Evolutionary conservation across 1,140 invertebrate species (phyloP).

Genomic region (Habropoda laboriosa): DNA sequence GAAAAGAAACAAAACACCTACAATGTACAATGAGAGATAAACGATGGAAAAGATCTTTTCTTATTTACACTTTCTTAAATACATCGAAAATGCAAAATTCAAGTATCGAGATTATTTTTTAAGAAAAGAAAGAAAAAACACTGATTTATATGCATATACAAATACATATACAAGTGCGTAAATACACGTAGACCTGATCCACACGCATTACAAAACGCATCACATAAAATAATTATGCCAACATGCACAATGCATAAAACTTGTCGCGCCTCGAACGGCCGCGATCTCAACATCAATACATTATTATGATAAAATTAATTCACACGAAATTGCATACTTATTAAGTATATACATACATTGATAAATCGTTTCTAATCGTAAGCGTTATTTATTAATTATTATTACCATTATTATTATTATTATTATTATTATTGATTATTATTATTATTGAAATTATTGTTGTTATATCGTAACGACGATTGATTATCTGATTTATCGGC

Average conservation of each 20-base stretch:
- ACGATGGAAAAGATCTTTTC: conserved; percentile 12
- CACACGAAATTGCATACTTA: conserved; percentile 52
- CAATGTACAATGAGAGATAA: neutral
- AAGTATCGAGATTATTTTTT: conserved; percentile 14
- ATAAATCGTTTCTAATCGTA: conserved; percentile 61
- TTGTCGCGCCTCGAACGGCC: conserved; percentile 7
- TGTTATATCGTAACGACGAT: conserved; percentile 65
- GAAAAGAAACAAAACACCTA: no score
- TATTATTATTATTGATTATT: no score
- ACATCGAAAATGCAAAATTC: conserved; percentile 26
- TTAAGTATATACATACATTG: conserved; percentile 56
- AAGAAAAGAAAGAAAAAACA: no score
- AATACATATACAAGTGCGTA: conserved; percentile 24
- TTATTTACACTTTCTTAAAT: conserved; percentile 22
- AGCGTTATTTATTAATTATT: conserved; percentile 64
- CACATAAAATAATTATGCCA: conserved; percentile 41
- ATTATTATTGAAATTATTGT: no score
- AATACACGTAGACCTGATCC: conserved; percentile 23
- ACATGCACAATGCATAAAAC: conserved; percentile 38
- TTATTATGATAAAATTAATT: conserved; percentile 42
- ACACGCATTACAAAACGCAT: conserved; percentile 26
- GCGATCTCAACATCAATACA: conserved; percentile 24
- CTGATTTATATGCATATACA: conserved; percentile 26
- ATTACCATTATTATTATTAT: no score
- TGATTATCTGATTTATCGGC: conserved; percentile 71